A percentile compares a stretch with the other conserved stretches of the same genome.
These are phyloP conservation scores for Asobara japonica DNA, from an alignment of 1,140 invertebrate species.

Conservation along the genomic window DNA sequence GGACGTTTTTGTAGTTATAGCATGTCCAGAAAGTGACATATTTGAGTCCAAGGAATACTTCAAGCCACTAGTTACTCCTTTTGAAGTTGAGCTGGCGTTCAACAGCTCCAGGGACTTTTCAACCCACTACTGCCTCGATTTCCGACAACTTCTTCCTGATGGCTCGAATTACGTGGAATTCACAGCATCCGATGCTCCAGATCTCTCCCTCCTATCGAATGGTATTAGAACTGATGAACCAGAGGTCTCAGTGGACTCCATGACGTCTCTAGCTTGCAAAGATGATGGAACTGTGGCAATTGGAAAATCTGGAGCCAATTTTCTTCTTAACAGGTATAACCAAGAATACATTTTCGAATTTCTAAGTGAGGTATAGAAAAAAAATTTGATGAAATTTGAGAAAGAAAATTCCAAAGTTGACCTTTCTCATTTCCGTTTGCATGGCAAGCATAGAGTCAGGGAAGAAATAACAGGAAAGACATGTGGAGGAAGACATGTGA, in stretches of 20 bases:
- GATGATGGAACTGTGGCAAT: constrained; percentile 59
- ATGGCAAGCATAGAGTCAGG: no score
- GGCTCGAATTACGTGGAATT: constrained; percentile 67
- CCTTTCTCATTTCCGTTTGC: no score
- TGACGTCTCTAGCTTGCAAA: constrained; percentile 55
- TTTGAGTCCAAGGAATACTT: constrained; percentile 88
- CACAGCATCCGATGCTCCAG: constrained; percentile 62
- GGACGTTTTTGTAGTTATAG: constrained; percentile 89
- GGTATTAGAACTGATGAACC: constrained; percentile 66
- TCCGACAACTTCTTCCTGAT: constrained; percentile 78
- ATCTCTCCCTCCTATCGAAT: constrained; percentile 78
- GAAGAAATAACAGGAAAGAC: no score
- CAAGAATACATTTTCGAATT: no score
- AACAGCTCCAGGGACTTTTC: constrained; percentile 72
- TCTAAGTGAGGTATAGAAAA: no score
- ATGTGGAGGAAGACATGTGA: no score
- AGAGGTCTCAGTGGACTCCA: constrained; percentile 44
- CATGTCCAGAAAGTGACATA: constrained; percentile 88
- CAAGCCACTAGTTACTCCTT: constrained; percentile 90
- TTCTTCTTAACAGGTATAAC: constrained; percentile 71
- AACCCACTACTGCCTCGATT: constrained; percentile 79
- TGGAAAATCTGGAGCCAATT: constrained; percentile 68
- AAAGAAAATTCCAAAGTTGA: no score
- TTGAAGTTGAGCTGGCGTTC: constrained; percentile 90
- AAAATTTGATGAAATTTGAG: no score